Conservation (phyloP, 2,113 vertebrate species). For the Chloebia gouldiae region DNA sequence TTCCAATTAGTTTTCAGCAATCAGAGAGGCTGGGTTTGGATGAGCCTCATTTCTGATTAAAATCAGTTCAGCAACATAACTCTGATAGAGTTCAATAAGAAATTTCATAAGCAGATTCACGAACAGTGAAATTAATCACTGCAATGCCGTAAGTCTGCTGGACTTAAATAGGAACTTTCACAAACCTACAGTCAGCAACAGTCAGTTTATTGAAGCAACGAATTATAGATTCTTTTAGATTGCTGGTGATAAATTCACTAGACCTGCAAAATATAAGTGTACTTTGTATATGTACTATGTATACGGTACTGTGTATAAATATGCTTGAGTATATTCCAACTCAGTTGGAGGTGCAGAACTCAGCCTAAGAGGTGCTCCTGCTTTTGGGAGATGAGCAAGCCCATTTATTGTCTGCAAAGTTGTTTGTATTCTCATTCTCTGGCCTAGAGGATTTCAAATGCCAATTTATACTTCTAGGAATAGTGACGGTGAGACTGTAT, state of each 20-base stretch:
- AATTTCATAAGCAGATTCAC: neutral
- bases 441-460: neutral
- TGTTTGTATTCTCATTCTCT: neutral
- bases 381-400: neutral
- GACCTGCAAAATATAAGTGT: neutral
- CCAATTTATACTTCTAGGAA: neutral
- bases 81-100: neutral
- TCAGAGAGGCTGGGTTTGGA: neutral
- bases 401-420: neutral
- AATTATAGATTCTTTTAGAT: neutral
- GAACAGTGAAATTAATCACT: neutral
- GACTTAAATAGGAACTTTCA: neutral
- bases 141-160: neutral
- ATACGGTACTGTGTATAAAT: neutral
- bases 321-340: neutral
- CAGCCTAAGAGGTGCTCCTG: neutral
- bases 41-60: neutral
- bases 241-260: neutral
- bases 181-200: neutral
- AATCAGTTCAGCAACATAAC: neutral
- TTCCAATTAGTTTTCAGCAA: neutral
- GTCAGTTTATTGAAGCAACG: neutral
- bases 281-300: neutral
- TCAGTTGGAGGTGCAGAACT: neutral
- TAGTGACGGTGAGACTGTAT: neutral